phyloP scores from a whole-genome alignment of 2,888 invertebrate species.

The Napeogenes inachia region DNA sequence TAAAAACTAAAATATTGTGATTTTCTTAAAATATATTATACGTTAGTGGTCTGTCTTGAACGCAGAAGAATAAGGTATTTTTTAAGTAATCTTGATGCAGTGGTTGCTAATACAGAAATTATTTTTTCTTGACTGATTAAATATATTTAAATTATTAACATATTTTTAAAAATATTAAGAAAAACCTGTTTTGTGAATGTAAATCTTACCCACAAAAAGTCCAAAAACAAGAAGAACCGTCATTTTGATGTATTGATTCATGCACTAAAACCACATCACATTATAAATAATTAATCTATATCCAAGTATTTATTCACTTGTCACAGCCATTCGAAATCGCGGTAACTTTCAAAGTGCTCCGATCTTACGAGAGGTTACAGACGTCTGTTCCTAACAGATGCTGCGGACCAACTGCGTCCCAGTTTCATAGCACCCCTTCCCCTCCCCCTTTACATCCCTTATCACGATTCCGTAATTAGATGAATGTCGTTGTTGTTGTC shows the following conservation, averaged over 20 bases:
- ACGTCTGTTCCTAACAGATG: slow-evolving; percentile 35
- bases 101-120: no score
- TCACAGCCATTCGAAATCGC: slow-evolving; percentile 16
- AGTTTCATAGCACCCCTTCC: slow-evolving; percentile 42
- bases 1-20: no score
- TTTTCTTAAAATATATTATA: no score
- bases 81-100: no score
- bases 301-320: slow-evolving; percentile 24
- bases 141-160: no score
- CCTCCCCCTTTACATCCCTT: slow-evolving; percentile 50
- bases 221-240: slow-evolving; percentile 49
- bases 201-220: slow-evolving; percentile 49
- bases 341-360: slow-evolving; percentile 9
- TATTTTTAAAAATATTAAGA: no score
- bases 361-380: slow-evolving; percentile 21
- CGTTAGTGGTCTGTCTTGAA: no score
- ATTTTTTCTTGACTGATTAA: no score
- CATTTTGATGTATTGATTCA: slow-evolving; percentile 40
- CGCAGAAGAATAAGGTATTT: no score
- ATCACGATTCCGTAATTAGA: slow-evolving; percentile 75
- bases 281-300: slow-evolving; percentile 23
- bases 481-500: slow-evolving; percentile 74
- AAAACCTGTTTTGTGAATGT: not conserved
- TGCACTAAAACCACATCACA: slow-evolving; percentile 43
- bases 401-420: slow-evolving; percentile 54